Percentiles rank a stretch among this genome's conserved stretches.
Conservation (phyloP, 2,797 vertebrate species). For the Glossophaga mutica region DNA sequence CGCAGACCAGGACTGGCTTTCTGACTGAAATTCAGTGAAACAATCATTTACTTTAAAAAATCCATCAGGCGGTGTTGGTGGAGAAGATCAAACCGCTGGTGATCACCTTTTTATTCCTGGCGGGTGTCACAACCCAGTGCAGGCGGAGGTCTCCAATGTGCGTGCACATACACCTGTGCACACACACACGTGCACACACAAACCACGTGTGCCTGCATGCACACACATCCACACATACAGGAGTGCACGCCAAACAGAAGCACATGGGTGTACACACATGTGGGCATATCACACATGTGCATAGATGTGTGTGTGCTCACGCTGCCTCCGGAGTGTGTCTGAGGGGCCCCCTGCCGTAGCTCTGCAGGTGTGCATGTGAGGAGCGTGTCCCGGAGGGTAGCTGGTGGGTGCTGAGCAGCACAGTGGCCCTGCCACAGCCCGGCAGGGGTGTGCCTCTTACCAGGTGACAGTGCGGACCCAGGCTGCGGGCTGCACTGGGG, state of each 20-base stretch:
- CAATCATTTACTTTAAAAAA: neutral
- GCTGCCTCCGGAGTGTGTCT: neutral
- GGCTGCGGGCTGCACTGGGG: neutral
- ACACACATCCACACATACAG: rapidly evolving
- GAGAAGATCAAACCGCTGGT: neutral
- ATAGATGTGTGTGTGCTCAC: neutral
- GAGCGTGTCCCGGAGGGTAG: neutral
- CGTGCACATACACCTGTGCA: rapidly evolving
- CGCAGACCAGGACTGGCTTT: neutral
- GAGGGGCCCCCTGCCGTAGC: neutral
- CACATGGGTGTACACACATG: neutral
- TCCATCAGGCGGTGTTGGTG: neutral
- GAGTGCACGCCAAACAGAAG: neutral
- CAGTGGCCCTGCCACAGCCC: neutral
- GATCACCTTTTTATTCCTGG: neutral
- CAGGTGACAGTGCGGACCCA: neutral
- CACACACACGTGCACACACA: neutral
- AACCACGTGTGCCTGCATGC: rapidly evolving
- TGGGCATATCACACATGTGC: too few relatives aligned
- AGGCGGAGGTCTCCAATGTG: neutral
- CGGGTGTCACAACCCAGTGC: neutral
- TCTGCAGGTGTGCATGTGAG: rapidly evolving
- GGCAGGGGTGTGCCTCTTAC: too few relatives aligned
- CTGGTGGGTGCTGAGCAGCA: neutral
- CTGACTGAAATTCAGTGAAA: neutral